Base-by-base conservation (phyloP, 2,113 vertebrate genomes). In the Furnarius figulus region DNA sequence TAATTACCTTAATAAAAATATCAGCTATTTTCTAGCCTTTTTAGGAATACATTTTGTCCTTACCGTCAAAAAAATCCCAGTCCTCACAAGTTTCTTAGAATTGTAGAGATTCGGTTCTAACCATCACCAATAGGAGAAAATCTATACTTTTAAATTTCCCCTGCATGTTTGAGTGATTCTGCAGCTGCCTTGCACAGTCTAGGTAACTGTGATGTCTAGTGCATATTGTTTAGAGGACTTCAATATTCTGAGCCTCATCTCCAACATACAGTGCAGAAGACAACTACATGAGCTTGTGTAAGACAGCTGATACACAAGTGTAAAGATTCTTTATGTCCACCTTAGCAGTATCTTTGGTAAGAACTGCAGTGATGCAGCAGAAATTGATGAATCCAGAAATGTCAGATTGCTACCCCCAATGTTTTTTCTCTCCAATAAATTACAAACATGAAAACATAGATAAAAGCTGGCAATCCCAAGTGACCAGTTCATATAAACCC, bases 1-100 rank as follows among this genome's bases (percentile, higher is more conserved):
- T 39, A 66, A 44, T 24, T 35, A 47, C 27, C 27, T 58, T 33
- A 56, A 4, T 2, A 76, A 28, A 65, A 42, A 4, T 52, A 76
- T 39, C 35, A 80, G 23, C 40, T 80, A 46, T n/a, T 76, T 92
- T 82, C 63, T 61, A 89, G 44, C 9, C 67, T 35, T 68, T 17
- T 39, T 62, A 72, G 11, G 15, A 74, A 37, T 33, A 52, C 2
- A 33, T 44, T 86, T 66, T n/a, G 24, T 49, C 49, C 22, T 80
- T 76, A 76, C 3, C 27, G 21, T 37, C 1, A 85, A 75, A 90
- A 79, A 39, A 50, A 31, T 0, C 0, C 1, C 24, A 75, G 31
- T 10, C 14, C 28, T 25, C 31, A 82, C 5, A 55, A 15, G 21
- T 58, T 87, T 63, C 42, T 37, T 67, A 62, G 6, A 39, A 66